Percentiles rank a stretch among this genome's conserved stretches.
These are phyloP conservation scores for Epizoanthus stellaris DNA, from an alignment of 92 coral and sea anemone genomes.

Conservation along the genomic window DNA sequence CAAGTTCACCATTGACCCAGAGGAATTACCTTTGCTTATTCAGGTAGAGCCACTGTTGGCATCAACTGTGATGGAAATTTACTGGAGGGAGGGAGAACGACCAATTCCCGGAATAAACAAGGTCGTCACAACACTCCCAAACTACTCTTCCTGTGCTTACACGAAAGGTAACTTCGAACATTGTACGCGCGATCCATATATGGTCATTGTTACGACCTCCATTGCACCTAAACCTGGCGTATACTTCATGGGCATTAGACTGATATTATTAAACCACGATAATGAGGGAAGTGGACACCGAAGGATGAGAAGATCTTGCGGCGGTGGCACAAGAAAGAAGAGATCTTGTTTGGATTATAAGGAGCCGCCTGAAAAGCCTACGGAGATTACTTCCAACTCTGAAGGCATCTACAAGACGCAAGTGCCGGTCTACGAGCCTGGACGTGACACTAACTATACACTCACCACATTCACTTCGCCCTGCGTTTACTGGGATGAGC, in stretches of 20 bases:
- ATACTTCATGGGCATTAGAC: conserved; percentile 53
- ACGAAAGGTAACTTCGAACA: not conserved
- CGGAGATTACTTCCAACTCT: conserved; percentile 16
- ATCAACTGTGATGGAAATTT: conserved; percentile 38
- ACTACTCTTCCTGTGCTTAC: conserved; percentile 50
- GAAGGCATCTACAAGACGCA: conserved; percentile 19
- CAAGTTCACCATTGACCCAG: conserved; percentile 19
- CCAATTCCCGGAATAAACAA: conserved; percentile 37
- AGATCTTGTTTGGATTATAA: conserved; percentile 66
- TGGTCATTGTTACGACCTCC: conserved; percentile 35
- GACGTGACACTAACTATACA: conserved; percentile 48
- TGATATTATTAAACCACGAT: not conserved
- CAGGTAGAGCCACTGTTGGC: not conserved
- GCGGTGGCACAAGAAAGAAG: conserved; percentile 46
- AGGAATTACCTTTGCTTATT: conserved; percentile 31
- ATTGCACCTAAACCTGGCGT: conserved; percentile 37
- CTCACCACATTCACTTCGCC: conserved; percentile 59
- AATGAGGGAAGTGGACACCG: not conserved
- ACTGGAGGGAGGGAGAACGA: conserved; percentile 42
- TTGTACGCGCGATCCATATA: conserved; percentile 53
- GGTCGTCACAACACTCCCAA: conserved; percentile 49
- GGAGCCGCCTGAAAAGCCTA: conserved; percentile 69
- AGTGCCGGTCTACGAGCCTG: conserved; percentile 48
- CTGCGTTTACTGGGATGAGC: conserved; percentile 66
- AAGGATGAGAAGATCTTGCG: conserved; percentile 58